Evolutionary conservation across 1,140 invertebrate genomes (phyloP).

Genomic region (Notospermus geniculatus): DNA sequence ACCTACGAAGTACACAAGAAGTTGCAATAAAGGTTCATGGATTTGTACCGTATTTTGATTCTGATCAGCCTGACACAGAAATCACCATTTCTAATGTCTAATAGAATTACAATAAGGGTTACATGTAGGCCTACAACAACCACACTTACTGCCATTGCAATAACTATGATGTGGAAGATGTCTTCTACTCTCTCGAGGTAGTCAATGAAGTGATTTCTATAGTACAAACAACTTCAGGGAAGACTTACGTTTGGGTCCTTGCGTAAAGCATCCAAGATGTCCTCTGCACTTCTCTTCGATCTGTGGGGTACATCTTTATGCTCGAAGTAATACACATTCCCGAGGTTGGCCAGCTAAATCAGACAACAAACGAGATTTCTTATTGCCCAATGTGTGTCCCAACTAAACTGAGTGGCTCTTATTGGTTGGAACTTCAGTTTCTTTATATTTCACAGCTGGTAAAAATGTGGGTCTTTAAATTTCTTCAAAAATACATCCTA

Average conservation of each 20-base stretch:
- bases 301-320: constrained; percentile 25
- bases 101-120: background rate
- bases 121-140: too few relatives aligned
- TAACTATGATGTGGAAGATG: too few relatives aligned
- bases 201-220: too few relatives aligned
- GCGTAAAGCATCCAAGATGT: constrained; percentile 22
- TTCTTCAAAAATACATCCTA: background rate
- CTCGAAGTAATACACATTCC: constrained; percentile 22
- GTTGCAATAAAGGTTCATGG: background rate
- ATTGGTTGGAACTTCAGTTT: too few relatives aligned
- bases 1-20: constrained; percentile 30
- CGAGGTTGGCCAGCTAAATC: constrained; percentile 22
- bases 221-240: too few relatives aligned
- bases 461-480: background rate
- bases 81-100: background rate
- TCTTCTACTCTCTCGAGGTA: too few relatives aligned
- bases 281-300: constrained; percentile 34
- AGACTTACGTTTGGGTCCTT: constrained; percentile 30
- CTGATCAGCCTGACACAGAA: background rate
- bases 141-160: too few relatives aligned
- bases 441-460: too few relatives aligned
- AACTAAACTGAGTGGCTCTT: too few relatives aligned
- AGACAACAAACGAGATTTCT: background rate
- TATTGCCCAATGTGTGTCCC: too few relatives aligned
- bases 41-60: background rate